These are phyloP conservation scores for Brachypteracias leptosomus DNA, from an alignment of 2,113 vertebrate genomes.

Conservation along the genomic window DNA sequence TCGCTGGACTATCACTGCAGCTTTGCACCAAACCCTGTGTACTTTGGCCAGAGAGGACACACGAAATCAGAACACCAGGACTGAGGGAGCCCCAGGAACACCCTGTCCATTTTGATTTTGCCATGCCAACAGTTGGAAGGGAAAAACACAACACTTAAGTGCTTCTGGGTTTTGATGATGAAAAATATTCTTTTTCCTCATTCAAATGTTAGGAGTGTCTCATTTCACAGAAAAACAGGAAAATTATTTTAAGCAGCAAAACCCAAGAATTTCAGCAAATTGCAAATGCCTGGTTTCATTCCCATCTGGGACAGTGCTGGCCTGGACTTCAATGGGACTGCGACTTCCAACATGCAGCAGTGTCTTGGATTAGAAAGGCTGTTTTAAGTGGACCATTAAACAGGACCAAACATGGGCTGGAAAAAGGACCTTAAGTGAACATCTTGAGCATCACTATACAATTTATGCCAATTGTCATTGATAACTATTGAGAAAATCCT, in stretches of 20 bases:
- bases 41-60: background rate
- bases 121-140: background rate
- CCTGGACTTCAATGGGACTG: background rate
- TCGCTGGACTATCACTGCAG: background rate
- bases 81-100: background rate
- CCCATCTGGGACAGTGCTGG: background rate
- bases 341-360: background rate
- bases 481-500: background rate
- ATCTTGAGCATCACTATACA: background rate
- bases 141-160: background rate
- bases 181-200: background rate
- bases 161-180: background rate
- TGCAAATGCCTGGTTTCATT: background rate
- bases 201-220: background rate
- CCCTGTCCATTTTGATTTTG: background rate
- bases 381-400: background rate
- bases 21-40: background rate
- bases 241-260: background rate
- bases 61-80: background rate
- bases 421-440: background rate
- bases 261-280: background rate
- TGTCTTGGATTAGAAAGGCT: background rate
- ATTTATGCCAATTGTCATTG: background rate
- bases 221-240: background rate
- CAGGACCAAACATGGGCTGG: background rate